phyloP scores from a whole-genome alignment of 2,888 invertebrate species.

The Ochropleura plecta region DNA sequence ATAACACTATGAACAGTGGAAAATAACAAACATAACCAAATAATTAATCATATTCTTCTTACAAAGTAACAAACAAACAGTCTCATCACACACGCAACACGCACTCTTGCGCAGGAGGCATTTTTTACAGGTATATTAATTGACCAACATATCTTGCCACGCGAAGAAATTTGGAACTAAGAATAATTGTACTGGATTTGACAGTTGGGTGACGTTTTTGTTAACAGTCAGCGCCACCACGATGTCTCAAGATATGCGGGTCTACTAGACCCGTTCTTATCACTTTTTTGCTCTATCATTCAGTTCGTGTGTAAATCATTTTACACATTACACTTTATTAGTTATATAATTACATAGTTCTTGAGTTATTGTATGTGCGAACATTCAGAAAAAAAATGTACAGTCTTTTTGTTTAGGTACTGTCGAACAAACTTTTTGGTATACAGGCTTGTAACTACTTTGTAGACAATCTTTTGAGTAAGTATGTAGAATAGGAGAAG shows the following conservation, averaged over 20 bases:
- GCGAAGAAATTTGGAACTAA: too few relatives aligned
- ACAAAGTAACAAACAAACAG: slow-evolving; percentile 49
- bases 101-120: slow-evolving; percentile 46
- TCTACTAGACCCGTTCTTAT: slow-evolving; percentile 35
- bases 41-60: neutral
- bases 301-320: slow-evolving; percentile 70
- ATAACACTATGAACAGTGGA: neutral
- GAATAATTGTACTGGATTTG: too few relatives aligned
- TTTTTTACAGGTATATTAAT: slow-evolving; percentile 52
- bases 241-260: neutral
- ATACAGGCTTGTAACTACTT: neutral
- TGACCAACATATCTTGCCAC: neutral
- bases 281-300: slow-evolving; percentile 61
- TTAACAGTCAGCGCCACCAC: too few relatives aligned
- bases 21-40: neutral
- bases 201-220: too few relatives aligned
- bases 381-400: slow-evolving; percentile 56
- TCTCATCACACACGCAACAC: slow-evolving; percentile 3
- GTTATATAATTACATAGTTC: slow-evolving; percentile 72
- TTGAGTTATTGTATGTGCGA: slow-evolving; percentile 75
- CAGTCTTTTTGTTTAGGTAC: slow-evolving; percentile 1
- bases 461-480: neutral
- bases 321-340: slow-evolving; percentile 74
- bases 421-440: neutral
- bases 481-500: neutral